Evolutionary conservation across 2,113 vertebrate genomes (phyloP), one percentile per base, ranked within the genome.

Genomic region (Heteronetta atricapilla): DNA sequence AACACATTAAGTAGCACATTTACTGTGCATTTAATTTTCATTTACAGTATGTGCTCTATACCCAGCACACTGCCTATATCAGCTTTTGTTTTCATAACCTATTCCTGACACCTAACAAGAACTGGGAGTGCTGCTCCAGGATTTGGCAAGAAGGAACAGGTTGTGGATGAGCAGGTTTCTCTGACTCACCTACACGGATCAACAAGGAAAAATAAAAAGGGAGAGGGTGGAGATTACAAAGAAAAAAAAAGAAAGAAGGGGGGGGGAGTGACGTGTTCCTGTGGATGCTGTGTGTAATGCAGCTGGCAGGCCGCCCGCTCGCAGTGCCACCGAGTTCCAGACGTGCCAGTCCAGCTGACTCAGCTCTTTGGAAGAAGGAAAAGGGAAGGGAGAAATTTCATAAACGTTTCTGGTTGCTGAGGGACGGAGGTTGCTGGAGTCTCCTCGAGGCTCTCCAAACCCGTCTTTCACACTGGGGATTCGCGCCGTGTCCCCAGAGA

Each of bases 71-170:
- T 9, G 13, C 62, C 56, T 89, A 21, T 8, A 64, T 63, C n/a
- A 44, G 40, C 34, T 96, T 93, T 92, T 91, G 91, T 96, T 97
- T 98, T 93, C 74, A 88, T 97, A 81, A 97, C 93, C 96, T 95
- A 86, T 80, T 87, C 88, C 93, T 96, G 84, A 91, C 86, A 94
- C 94, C 75, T 92, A 81, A 50, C 66, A 82, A 96, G 93, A 97
- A 92, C 89, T 92, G 92, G 87, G 85, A 97, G 91, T 94, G 88
- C 94, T 96, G 82, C 94, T 96, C 93, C 64, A 96, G 93, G 92
- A 96, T 93, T 86, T 97, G 95, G 89, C 96, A 98, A 97, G 97
- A 97, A 83, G 94, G 87, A 95, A 97, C 93, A 97, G 90, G 95
- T 70, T 96, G 88, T 92, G 84, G 96, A 97, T 94, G 80, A 97